Conservation (phyloP, 2,888 invertebrate species). For the Ophonus ardosiacus region DNA sequence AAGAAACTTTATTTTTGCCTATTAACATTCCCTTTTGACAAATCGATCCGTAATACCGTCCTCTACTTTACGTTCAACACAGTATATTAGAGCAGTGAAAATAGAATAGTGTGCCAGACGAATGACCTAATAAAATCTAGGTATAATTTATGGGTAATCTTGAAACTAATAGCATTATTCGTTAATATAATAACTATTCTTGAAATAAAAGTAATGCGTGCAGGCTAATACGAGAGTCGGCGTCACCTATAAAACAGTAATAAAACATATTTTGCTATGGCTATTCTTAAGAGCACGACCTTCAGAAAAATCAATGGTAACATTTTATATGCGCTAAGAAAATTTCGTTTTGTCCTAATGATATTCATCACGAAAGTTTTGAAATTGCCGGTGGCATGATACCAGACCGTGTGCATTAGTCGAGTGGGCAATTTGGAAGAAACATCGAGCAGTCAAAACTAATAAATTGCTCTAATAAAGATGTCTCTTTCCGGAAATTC, state of each 20-base stretch:
- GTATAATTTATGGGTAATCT: not conserved
- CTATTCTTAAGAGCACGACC: constrained; percentile 41
- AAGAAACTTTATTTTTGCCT: too few relatives aligned
- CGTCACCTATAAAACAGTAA: constrained; percentile 31
- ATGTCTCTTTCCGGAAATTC: constrained; percentile 20
- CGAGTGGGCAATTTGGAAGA: constrained; percentile 35
- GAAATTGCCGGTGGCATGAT: constrained; percentile 53
- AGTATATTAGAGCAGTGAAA: not conserved
- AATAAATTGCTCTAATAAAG: constrained; percentile 49
- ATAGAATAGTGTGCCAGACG: not conserved
- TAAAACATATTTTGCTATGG: constrained; percentile 50
- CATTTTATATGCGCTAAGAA: constrained; percentile 45
- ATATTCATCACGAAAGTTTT: constrained; percentile 60
- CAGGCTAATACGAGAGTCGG: not conserved
- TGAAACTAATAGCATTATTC: not conserved
- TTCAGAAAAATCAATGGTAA: constrained; percentile 51
- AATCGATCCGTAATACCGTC: too few relatives aligned
- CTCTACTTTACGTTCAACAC: too few relatives aligned
- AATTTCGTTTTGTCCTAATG: constrained; percentile 60
- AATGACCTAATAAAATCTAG: not conserved
- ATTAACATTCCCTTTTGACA: too few relatives aligned
- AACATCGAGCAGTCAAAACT: constrained; percentile 21
- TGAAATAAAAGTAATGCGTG: not conserved
- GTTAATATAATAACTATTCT: not conserved
- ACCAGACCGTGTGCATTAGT: constrained; percentile 41